Conservation (phyloP, 2,888 invertebrate genomes). For the Eupithecia abbreviata region DNA sequence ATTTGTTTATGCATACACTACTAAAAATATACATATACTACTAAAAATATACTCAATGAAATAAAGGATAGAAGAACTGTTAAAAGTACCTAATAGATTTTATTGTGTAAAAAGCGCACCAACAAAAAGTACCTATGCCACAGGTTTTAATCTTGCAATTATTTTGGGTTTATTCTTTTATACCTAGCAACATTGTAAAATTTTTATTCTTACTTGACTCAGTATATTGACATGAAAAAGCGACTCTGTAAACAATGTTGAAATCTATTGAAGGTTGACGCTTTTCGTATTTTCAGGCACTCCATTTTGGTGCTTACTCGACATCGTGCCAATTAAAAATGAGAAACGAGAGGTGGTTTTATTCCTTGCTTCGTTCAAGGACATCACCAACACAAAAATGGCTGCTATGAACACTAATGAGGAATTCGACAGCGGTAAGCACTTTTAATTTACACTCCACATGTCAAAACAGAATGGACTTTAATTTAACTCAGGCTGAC, state of each 20-base stretch:
- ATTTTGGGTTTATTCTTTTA: background rate
- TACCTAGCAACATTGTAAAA: background rate
- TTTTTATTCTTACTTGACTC: background rate
- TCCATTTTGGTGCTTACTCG: constrained; percentile 97
- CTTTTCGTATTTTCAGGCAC: constrained; percentile 85
- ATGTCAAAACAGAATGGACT: constrained; percentile 49
- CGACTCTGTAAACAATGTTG: background rate
- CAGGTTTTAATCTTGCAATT: background rate
- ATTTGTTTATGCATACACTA: too few species aligned
- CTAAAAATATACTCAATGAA: background rate
- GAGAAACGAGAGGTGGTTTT: constrained; percentile 98
- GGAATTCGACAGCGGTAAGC: constrained; percentile 94
- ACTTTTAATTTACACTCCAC: constrained; percentile 53
- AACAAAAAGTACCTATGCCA: background rate
- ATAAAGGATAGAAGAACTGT: background rate
- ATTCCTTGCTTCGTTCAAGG: constrained; percentile 98
- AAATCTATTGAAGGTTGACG: constrained; percentile 24
- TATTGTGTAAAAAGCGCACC: background rate
- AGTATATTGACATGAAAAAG: constrained; percentile 3
- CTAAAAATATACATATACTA: too few species aligned
- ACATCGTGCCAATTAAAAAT: constrained; percentile 99
- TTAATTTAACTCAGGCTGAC: constrained; percentile 12
- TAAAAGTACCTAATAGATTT: background rate
- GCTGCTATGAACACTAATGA: constrained; percentile 93
- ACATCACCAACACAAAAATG: constrained; percentile 96